Percentiles rank a stretch among this genome's conserved stretches.
Conservation (phyloP, 2,797 vertebrate genomes). For the Hypotaenidia okinawae region DNA sequence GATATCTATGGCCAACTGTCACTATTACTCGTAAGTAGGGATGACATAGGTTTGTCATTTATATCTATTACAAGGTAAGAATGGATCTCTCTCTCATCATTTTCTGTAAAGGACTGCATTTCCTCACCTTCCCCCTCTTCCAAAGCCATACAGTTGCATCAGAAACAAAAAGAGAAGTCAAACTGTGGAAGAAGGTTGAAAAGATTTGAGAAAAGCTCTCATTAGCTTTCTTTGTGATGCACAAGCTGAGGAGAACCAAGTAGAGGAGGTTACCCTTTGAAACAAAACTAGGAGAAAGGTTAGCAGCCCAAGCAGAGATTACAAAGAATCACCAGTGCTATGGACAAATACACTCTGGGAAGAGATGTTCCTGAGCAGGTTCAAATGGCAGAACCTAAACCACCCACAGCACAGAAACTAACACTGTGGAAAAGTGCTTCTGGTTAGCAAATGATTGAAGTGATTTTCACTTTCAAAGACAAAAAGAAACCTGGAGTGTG, state of each 20-base stretch:
- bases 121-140: background rate
- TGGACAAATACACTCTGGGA: background rate
- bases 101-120: background rate
- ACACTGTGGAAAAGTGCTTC: background rate
- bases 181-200: background rate
- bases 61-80: background rate
- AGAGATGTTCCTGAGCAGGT: background rate
- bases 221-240: background rate
- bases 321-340: rapidly evolving
- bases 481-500: background rate
- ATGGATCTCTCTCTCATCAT: background rate
- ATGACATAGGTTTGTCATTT: background rate
- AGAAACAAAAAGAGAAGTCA: background rate
- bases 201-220: background rate
- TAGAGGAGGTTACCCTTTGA: background rate
- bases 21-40: background rate
- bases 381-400: background rate
- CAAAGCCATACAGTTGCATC: background rate
- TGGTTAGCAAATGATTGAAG: background rate
- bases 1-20: background rate
- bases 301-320: background rate
- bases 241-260: background rate
- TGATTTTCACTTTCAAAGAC: background rate
- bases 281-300: background rate
- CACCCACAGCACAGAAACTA: background rate